Conservation (phyloP, 2,113 vertebrate species). For the Apistogramma diplotaenia region DNA sequence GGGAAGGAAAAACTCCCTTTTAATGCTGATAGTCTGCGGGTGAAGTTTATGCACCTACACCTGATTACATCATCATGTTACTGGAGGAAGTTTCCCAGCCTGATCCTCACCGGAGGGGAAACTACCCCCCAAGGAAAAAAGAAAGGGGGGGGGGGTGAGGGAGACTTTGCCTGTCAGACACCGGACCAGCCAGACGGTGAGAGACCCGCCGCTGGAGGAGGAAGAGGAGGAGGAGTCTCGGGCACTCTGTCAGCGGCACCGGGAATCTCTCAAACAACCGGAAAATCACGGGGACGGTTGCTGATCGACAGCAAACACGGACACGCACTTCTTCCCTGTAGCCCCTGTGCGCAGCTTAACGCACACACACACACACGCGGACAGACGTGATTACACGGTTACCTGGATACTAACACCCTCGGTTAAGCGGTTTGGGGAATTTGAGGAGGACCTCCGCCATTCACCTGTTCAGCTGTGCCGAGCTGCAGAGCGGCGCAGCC, state of each 20-base stretch:
- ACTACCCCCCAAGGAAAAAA: background rate
- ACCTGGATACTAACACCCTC: slow-evolving; percentile 30
- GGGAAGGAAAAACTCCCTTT: too few species aligned
- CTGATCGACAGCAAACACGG: slow-evolving; percentile 8
- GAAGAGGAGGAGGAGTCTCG: slow-evolving; percentile 45
- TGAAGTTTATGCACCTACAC: background rate
- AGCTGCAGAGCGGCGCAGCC: background rate
- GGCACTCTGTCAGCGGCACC: background rate
- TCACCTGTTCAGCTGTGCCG: slow-evolving; percentile 48
- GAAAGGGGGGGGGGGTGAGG: background rate
- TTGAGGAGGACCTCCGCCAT: slow-evolving; percentile 24
- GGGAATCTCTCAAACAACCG: slow-evolving; percentile 36
- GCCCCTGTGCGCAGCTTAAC: background rate
- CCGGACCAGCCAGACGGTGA: slow-evolving; percentile 44
- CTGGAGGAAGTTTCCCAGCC: background rate
- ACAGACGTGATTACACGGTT: background rate
- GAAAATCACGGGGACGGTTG: slow-evolving; percentile 5
- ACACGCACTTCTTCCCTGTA: background rate
- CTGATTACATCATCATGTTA: background rate
- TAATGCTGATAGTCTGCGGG: background rate
- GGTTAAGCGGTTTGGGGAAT: slow-evolving; percentile 18
- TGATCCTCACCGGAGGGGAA: accelerated
- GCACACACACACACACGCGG: too few species aligned
- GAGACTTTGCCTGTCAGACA: background rate
- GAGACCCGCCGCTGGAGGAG: slow-evolving; percentile 32